Conservation (phyloP, 92 coral and sea anemone species). For the Phenganax stokvisi region DNA sequence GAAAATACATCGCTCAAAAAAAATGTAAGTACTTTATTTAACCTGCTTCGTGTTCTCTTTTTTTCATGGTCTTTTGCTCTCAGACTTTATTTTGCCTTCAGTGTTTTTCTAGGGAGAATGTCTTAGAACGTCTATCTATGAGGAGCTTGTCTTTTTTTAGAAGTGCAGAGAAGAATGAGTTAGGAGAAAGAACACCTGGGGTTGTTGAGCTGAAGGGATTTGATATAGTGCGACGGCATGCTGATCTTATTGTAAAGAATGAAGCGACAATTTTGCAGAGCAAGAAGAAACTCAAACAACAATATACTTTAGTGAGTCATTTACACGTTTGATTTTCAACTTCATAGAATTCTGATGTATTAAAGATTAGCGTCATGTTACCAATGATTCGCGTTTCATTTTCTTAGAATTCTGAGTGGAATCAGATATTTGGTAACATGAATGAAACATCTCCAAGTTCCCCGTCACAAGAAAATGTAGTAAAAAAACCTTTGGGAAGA, state of each 20-base stretch:
- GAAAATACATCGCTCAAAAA: constrained; percentile 73
- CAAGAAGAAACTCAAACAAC: constrained; percentile 58
- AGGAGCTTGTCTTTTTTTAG: constrained; percentile 28
- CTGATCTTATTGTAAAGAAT: constrained; percentile 64
- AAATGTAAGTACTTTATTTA: constrained; percentile 48
- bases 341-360: background rate
- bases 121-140: background rate
- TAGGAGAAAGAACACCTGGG: constrained; percentile 57
- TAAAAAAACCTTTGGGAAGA: constrained; percentile 7
- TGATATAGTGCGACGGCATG: constrained; percentile 71
- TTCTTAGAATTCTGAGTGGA: constrained; percentile 95
- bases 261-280: constrained; percentile 56
- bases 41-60: background rate
- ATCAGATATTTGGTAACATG: constrained; percentile 85
- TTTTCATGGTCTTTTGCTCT: background rate
- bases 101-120: background rate
- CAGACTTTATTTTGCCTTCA: too few species aligned
- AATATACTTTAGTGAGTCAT: constrained; percentile 57
- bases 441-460: constrained; percentile 43
- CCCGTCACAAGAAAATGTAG: background rate
- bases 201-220: constrained; percentile 63
- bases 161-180: constrained; percentile 72
- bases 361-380: background rate
- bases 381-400: background rate
- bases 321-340: background rate